Percentiles rank a stretch among this genome's conserved stretches.
phyloP scores from a whole-genome alignment of 2,113 vertebrate species.

The Callipepla squamata region DNA sequence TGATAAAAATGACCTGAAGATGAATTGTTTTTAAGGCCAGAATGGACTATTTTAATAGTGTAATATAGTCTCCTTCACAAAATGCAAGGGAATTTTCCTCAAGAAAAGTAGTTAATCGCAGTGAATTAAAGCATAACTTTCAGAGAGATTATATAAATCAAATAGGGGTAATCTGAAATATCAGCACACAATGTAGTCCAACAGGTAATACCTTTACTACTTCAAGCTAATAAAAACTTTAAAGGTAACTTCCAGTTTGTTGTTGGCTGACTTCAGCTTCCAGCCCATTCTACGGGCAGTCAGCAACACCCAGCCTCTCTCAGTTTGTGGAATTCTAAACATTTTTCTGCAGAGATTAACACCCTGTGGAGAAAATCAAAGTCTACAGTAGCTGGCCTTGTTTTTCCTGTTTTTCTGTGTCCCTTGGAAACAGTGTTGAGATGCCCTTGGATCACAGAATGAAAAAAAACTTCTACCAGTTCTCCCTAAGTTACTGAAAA shows the following conservation, averaged over 20 bases:
- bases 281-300: background rate
- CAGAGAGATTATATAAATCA: background rate
- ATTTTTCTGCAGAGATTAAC: background rate
- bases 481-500: background rate
- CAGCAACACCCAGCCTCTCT: background rate
- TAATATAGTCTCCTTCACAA: background rate
- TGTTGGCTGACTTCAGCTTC: background rate
- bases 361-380: background rate
- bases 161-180: background rate
- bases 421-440: background rate
- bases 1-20: constrained; percentile 38
- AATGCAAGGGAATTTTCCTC: constrained; percentile 8
- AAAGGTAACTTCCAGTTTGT: background rate
- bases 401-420: background rate
- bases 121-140: background rate
- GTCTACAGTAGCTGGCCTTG: background rate
- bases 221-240: background rate
- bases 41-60: background rate
- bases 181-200: background rate
- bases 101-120: background rate
- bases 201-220: background rate
- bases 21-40: constrained; percentile 1
- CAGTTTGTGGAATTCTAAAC: background rate
- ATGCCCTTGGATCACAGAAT: background rate
- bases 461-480: background rate